Percentiles rank a stretch among this genome's conserved stretches.
Evolutionary conservation across 2,888 invertebrate species (phyloP).

Genomic region (Phaonia tiefii): DNA sequence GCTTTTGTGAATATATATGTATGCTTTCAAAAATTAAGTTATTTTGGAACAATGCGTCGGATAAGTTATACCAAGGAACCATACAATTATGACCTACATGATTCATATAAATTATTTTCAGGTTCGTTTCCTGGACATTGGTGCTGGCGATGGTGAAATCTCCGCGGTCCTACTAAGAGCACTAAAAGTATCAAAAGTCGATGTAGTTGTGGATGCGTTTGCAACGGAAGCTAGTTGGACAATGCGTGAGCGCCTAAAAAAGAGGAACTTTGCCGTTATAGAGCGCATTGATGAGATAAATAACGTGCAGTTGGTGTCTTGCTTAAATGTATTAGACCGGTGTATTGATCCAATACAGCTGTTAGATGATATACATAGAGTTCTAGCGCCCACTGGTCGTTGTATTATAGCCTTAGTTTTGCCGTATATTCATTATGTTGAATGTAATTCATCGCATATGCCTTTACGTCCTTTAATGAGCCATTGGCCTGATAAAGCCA

Average conservation of each 20-base stretch:
- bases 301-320: constrained; percentile 81
- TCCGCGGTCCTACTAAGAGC: constrained; percentile 85
- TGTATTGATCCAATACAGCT: constrained; percentile 92
- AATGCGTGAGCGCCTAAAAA: constrained; percentile 91
- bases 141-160: constrained; percentile 97
- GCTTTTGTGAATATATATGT: constrained; percentile 34
- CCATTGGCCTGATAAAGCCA: constrained; percentile 85
- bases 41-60: not conserved
- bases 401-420: constrained; percentile 94
- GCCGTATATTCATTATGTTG: constrained; percentile 97
- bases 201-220: constrained; percentile 84
- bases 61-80: not conserved
- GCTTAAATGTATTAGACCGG: constrained; percentile 96
- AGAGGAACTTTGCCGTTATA: constrained; percentile 81
- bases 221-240: constrained; percentile 95
- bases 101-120: constrained; percentile 42
- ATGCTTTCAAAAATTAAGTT: not conserved
- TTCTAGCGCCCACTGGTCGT: constrained; percentile 87
- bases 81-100: not conserved
- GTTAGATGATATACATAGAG: constrained; percentile 86
- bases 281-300: constrained; percentile 76
- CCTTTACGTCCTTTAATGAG: constrained; percentile 78
- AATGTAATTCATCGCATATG: constrained; percentile 88
- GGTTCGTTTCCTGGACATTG: constrained; percentile 88
- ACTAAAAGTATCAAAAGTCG: constrained; percentile 78